Conservation (phyloP, 2,797 vertebrate genomes). For the Acestrorhynchus altus region DNA sequence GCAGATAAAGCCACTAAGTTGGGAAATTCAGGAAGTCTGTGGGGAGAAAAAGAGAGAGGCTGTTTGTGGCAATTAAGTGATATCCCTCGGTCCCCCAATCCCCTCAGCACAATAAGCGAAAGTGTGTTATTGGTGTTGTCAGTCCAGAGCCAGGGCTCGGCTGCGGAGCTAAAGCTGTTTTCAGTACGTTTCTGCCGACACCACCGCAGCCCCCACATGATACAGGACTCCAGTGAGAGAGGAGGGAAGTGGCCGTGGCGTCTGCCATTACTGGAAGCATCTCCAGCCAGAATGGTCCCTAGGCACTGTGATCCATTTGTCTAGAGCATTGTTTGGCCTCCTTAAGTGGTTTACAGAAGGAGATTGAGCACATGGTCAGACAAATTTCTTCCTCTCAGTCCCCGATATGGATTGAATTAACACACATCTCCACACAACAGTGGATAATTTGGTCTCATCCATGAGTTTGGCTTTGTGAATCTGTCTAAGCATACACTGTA, state of each 20-base stretch:
- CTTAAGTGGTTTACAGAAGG: conserved; percentile 39
- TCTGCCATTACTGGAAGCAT: conserved; percentile 47
- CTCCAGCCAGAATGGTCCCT: conserved; percentile 39
- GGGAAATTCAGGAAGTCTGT: conserved; percentile 43
- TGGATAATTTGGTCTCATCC: conserved; percentile 12
- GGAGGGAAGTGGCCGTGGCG: conserved; percentile 25
- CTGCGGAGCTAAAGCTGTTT: conserved; percentile 26
- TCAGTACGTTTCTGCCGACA: conserved; percentile 15
- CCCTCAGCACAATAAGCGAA: conserved; percentile 35
- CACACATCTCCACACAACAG: conserved; percentile 10
- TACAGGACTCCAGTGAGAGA: conserved; percentile 13
- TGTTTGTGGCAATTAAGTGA: conserved; percentile 36
- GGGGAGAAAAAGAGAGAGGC: conserved; percentile 7
- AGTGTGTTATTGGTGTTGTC: conserved; percentile 27
- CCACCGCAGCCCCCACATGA: neutral
- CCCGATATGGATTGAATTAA: conserved; percentile 30
- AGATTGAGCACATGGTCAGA: conserved; percentile 36
- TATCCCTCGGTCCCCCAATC: conserved; percentile 35
- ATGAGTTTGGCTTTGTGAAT: neutral
- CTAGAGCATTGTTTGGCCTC: conserved; percentile 48
- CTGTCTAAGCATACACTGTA: neutral
- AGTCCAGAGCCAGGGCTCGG: conserved; percentile 9
- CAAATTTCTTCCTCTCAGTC: conserved; percentile 20
- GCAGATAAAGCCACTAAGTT: conserved; percentile 44
- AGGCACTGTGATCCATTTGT: conserved; percentile 42